Conservation (phyloP, 92 coral and sea anemone species). For the Umimayanthus kanabou region DNA sequence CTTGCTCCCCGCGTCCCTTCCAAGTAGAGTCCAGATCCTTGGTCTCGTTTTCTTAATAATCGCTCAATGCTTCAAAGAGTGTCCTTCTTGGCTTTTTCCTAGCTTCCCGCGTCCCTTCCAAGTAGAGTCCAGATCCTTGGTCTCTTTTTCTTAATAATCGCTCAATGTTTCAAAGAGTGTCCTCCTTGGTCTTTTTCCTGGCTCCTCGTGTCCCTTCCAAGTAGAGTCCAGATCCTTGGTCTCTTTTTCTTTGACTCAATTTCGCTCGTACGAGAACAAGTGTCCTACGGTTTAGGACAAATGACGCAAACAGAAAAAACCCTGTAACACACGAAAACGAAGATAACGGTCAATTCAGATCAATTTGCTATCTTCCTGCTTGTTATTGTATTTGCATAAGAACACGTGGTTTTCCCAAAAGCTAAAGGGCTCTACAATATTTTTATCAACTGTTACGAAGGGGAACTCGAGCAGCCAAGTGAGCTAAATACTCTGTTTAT, state of each 20-base stretch:
- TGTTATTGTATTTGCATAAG: too few species aligned
- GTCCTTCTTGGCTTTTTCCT: not conserved
- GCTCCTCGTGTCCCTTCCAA: not conserved
- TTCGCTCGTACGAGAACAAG: conserved; percentile 7
- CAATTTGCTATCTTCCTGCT: too few species aligned
- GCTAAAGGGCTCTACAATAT: too few species aligned
- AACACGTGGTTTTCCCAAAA: too few species aligned
- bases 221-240: too few species aligned
- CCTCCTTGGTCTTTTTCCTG: not conserved
- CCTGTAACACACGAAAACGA: not conserved
- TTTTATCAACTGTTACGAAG: too few species aligned
- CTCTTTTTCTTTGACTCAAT: not conserved
- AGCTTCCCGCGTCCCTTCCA: not conserved
- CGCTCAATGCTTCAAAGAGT: not conserved
- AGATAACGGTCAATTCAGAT: too few species aligned
- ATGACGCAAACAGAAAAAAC: conserved; percentile 32
- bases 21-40: too few species aligned
- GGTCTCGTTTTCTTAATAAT: too few species aligned
- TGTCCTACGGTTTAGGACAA: conserved; percentile 33
- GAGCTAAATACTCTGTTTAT: too few species aligned
- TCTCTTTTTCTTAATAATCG: not conserved
- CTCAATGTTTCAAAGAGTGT: not conserved
- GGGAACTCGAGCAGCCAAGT: too few species aligned
- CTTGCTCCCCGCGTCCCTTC: not conserved
- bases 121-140: too few species aligned